A percentile compares a stretch with the other conserved stretches of the same genome.
These are phyloP conservation scores for Acanthisitta chloris DNA, from an alignment of 2,113 vertebrate species.

Conservation along the genomic window DNA sequence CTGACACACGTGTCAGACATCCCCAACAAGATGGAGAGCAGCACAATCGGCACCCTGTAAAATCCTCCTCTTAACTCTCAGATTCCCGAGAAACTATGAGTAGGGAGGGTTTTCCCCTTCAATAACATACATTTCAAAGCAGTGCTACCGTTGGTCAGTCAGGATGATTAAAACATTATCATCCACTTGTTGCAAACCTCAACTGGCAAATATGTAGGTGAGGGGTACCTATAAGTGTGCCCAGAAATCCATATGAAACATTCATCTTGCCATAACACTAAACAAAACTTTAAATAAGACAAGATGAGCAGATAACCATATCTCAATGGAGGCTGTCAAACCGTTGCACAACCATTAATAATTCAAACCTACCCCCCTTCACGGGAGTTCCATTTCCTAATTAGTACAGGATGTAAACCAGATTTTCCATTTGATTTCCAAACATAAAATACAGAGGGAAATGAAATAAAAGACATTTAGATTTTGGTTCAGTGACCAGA, in stretches of 20 bases:
- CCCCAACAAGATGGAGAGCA: neutral
- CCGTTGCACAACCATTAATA: neutral
- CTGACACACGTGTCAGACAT: neutral
- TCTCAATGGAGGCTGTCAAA: neutral
- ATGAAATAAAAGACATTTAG: neutral
- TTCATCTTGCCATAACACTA: neutral
- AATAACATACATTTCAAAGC: neutral
- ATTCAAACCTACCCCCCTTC: neutral
- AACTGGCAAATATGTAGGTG: neutral
- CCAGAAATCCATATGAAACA: neutral
- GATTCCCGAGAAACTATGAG: neutral
- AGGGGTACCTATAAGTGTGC: neutral
- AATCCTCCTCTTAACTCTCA: neutral
- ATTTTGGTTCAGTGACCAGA: neutral
- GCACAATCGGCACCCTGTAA: neutral
- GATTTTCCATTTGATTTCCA: neutral
- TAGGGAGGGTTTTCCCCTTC: neutral
- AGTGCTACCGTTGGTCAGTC: fast-evolving
- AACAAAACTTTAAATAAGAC: neutral
- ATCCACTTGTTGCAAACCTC: neutral
- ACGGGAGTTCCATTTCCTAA: neutral
- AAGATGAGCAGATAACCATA: neutral
- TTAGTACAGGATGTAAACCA: neutral
- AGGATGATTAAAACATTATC: neutral
- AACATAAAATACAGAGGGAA: neutral